Base-by-base conservation (phyloP, 2,888 invertebrate genomes). In the Lasioglossum oenotherae region DNA sequence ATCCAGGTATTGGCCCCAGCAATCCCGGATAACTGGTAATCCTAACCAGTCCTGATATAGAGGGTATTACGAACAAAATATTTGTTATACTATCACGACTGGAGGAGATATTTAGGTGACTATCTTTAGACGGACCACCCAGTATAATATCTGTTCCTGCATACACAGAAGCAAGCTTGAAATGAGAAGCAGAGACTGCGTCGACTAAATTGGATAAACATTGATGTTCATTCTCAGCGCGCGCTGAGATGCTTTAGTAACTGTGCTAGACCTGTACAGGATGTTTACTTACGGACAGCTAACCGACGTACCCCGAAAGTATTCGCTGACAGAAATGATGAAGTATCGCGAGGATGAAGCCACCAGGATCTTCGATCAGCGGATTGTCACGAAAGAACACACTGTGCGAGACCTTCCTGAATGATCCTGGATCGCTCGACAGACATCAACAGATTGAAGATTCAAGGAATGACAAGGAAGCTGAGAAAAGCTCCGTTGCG, bases 401-500 rank as follows among this genome's bases (percentile, higher is more conserved):
- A 23, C 38, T 71, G 41, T 71, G n/a, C 41, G 0, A 69, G 8
- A 69, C 38, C 23, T 14, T 44, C 12, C 44, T 14, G 44, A 44
- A 41, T 27, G 38, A 69, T 69, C 38, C 38, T 38, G 23, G 38
- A 23, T 69, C 38, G 23, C 35, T 35, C 23, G 69, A 69, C 38
- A 38, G 69, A n/a, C 69, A 38, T 69, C 69, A n/a, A n/a, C 71
- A 44, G 41, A 8, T 71, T n/a, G 71, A 71, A 71, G 41, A n/a
- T 41, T 41, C 71, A 41, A 71, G 71, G n/a, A 38, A 71, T 41
- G 41, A n/a, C n/a, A 41, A 38, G 41, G 71, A 71, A 71, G 23
- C n/a, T 12, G 38, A n/a, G 38, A n/a, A 67, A 44, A 71, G 38
- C 71, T 71, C 2, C 14, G 5, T 10, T 41, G 71, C n/a, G 5